A percentile compares a stretch with the other conserved stretches of the same genome.
Conservation (phyloP, 2,113 vertebrate species). For the Gallinago jamesoni region DNA sequence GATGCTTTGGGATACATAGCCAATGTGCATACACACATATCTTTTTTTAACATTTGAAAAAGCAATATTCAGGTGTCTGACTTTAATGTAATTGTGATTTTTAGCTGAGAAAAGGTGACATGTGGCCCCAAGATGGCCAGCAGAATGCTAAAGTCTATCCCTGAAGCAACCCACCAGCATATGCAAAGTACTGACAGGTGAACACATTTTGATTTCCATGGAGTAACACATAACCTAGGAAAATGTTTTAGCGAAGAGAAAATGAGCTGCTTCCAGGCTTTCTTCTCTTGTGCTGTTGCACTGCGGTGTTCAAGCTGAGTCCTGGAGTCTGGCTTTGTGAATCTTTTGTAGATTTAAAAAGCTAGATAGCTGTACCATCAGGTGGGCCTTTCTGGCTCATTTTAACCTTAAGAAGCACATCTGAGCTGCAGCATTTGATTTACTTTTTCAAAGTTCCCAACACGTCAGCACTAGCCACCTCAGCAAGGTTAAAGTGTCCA, state of each 20-base stretch:
- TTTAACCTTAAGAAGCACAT: neutral
- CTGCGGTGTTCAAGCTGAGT: neutral
- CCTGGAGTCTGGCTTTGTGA: neutral
- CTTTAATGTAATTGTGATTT: neutral
- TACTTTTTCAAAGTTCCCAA: conserved; percentile 60
- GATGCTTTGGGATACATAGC: neutral
- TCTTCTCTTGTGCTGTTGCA: rapidly evolving
- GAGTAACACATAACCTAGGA: neutral
- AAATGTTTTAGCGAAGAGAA: neutral
- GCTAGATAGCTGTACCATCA: neutral
- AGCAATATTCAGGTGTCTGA: neutral
- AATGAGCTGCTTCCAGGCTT: neutral
- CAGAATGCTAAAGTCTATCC: neutral
- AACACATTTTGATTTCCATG: neutral
- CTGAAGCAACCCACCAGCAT: neutral
- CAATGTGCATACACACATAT: neutral
- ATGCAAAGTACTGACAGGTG: neutral
- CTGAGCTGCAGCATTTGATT: neutral
- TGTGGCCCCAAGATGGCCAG: neutral
- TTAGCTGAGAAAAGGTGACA: neutral
- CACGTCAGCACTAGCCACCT: conserved; percentile 52
- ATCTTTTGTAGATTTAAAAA: neutral
- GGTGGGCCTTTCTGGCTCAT: neutral
- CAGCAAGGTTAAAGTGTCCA: conserved; percentile 31
- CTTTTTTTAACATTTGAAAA: neutral